Base-by-base conservation (phyloP, 2,113 vertebrate species). In the Noturus placidus region DNA sequence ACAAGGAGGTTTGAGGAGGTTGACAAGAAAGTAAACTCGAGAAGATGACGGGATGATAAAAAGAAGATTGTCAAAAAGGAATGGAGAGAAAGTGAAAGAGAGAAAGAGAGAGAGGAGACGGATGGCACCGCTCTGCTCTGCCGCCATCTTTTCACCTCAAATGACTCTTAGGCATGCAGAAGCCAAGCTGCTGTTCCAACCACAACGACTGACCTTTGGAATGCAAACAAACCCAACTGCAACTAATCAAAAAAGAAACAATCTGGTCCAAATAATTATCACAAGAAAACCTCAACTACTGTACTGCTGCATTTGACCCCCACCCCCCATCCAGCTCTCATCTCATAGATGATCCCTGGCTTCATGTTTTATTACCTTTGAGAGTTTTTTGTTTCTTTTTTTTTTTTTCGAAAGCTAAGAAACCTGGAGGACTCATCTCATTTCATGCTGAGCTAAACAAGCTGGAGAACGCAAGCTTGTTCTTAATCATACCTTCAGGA, bases 111-210 rank as follows among this genome's bases (percentile, higher is more conserved):
- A 27, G 82, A 84, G 70, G 33, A 61, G 20, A 42, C 56, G 14
- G 20, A 42, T 33, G 14, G 79, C 79, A 82, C 33, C 22, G 42
- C 38, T 83, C 63, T 69, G 82, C 61, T n/a, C 63, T 69, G 65
- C 61, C 61, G n/a, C 88, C 84, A 89, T 86, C 69, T 86, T 89
- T 89, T 89, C 88, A 86, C 88, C 88, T 86, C 59, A 82, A 65
- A 89, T 86, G 88, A 86, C 88, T 89, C 85, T 70, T 72, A 89
- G 33, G 56, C 42, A 50, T 57, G 88, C 54, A 52, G 30, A 87
- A 89, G 82, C 85, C 50, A 77, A 67, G 56, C 63, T 67, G 70
- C 82, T 83, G 72, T 84, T 79, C 63, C 35, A 74, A 61, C 81
- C 72, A 83, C 84, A 86, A 79, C 50, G 42, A 85, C 80, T 86